phyloP scores from a whole-genome alignment of 2,113 vertebrate species.

The Xiphophorus hellerii region DNA sequence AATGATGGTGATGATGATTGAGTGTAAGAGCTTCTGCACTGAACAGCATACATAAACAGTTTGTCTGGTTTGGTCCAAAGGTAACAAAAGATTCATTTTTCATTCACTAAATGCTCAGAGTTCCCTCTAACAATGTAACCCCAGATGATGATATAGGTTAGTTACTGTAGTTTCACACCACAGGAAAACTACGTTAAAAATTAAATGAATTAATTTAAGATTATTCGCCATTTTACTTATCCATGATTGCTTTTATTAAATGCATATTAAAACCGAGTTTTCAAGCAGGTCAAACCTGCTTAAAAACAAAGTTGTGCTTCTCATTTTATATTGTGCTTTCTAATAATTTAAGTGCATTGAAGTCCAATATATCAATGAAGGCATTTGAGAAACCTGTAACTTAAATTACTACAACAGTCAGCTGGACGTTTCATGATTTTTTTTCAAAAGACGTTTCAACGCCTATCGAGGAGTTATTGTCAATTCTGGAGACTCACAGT shows the following conservation, averaged over 20 bases:
- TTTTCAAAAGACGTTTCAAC: no score
- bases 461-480: no score
- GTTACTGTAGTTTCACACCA: no score
- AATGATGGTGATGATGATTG: not conserved
- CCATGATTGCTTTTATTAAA: not conserved
- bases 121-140: not conserved
- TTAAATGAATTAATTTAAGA: no score
- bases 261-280: not conserved
- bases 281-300: not conserved
- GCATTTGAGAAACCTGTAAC: no score
- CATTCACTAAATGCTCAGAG: not conserved
- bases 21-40: not conserved
- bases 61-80: not conserved
- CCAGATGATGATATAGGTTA: no score
- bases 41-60: not conserved
- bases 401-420: no score
- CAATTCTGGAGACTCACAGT: no score
- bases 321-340: not conserved
- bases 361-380: not conserved
- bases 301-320: not conserved
- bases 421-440: no score
- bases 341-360: not conserved
- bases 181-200: no score
- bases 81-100: not conserved
- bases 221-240: no score